These are phyloP conservation scores for Lontra canadensis DNA, from an alignment of 2,113 vertebrate genomes.

Conservation along the genomic window DNA sequence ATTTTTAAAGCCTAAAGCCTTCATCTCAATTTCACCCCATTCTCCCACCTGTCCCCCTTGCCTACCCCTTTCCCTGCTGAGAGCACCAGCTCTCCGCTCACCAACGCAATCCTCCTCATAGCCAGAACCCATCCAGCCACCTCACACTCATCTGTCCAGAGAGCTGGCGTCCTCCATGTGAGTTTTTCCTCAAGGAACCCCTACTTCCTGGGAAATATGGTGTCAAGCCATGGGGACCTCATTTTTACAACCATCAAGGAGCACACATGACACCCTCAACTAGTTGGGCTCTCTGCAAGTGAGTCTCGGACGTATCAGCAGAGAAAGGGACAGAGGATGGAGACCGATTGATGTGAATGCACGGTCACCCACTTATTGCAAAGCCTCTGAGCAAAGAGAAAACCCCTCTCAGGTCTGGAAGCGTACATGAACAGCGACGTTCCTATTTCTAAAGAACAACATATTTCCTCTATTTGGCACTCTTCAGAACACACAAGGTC, in stretches of 20 bases:
- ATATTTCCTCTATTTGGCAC: neutral
- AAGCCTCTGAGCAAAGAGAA: neutral
- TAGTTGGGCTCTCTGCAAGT: neutral
- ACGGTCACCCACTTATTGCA: neutral
- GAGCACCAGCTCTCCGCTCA: too few species aligned
- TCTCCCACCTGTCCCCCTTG: neutral
- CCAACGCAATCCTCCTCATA: fast-evolving
- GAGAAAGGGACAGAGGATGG: neutral
- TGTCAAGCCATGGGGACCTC: neutral
- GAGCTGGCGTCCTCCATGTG: neutral
- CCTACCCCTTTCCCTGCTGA: too few species aligned
- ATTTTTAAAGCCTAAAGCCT: neutral
- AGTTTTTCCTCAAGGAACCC: neutral
- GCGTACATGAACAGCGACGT: fast-evolving
- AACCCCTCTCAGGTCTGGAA: fast-evolving
- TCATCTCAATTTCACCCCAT: neutral
- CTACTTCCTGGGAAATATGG: neutral
- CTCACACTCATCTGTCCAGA: too few species aligned
- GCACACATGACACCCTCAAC: neutral
- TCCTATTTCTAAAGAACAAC: neutral
- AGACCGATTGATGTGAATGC: fast-evolving
- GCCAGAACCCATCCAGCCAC: neutral
- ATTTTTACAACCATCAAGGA: neutral
- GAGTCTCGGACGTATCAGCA: neutral
- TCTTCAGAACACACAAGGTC: neutral